A percentile compares a stretch with the other conserved stretches of the same genome.
phyloP scores from a whole-genome alignment of 2,888 invertebrate species.

The Trachelus stipa region DNA sequence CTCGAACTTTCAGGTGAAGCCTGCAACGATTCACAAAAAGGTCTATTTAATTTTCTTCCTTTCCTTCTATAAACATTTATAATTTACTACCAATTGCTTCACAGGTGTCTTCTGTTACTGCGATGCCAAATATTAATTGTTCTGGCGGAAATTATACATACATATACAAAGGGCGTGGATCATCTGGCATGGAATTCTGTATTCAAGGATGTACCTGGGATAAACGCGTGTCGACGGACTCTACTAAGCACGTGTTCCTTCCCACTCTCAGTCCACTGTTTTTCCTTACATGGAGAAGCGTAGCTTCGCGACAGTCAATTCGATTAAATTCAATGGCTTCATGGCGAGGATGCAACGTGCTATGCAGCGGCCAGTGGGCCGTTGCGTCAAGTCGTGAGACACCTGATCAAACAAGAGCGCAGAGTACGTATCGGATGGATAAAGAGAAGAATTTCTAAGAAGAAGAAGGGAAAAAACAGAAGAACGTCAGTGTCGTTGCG shows the following conservation, averaged over 20 bases:
- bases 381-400: not conserved
- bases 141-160: not conserved
- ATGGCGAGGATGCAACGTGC: not conserved
- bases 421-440: not conserved
- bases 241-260: not conserved
- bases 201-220: not conserved
- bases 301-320: not conserved
- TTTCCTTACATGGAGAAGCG: not conserved
- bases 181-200: not conserved
- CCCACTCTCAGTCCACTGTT: not conserved
- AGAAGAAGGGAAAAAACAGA: not conserved
- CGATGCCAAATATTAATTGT: not conserved
- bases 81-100: not conserved
- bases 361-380: not conserved
- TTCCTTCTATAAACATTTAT: not conserved
- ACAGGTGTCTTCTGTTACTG: not conserved
- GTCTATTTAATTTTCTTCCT: not conserved
- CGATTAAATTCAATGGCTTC: not conserved
- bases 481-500: not conserved
- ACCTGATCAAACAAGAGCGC: not conserved
- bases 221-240: not conserved
- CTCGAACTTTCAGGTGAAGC: not conserved
- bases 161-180: conserved; percentile 22
- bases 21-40: not conserved
- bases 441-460: not conserved